phyloP scores from a whole-genome alignment of 2,888 invertebrate genomes.

The Alentia gelatinosa region DNA sequence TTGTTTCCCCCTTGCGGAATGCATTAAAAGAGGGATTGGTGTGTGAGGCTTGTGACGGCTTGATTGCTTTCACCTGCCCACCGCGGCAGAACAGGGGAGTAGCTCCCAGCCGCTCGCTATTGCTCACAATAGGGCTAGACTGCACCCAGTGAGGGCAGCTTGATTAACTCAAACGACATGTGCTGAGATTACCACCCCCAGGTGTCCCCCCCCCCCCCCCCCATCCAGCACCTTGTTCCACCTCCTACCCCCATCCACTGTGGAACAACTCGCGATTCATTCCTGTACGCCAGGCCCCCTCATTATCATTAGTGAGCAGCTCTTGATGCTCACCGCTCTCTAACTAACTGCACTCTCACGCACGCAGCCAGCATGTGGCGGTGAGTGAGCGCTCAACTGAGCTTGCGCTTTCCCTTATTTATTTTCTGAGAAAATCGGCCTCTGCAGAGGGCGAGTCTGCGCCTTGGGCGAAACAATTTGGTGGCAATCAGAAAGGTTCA shows the following conservation, averaged over 20 bases:
- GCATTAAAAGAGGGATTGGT: background rate
- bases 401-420: slow-evolving; percentile 6
- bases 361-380: background rate
- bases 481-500: no score
- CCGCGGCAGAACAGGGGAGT: background rate
- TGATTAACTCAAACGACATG: slow-evolving; percentile 33
- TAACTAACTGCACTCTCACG: slow-evolving; percentile 7
- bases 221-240: no score
- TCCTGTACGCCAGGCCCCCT: background rate
- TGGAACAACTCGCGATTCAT: background rate
- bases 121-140: background rate
- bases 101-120: background rate
- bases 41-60: background rate
- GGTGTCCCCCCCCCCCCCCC: background rate
- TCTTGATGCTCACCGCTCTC: background rate
- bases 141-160: background rate
- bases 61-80: slow-evolving; percentile 42
- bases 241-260: background rate
- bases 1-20: slow-evolving; percentile 5
- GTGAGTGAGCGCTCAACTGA: background rate
- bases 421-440: background rate
- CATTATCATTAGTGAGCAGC: slow-evolving; percentile 14
- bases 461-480: background rate
- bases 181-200: background rate
- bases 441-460: background rate